Evolutionary conservation across 2,888 invertebrate genomes (phyloP).

Genomic region (Brenthis daphne): DNA sequence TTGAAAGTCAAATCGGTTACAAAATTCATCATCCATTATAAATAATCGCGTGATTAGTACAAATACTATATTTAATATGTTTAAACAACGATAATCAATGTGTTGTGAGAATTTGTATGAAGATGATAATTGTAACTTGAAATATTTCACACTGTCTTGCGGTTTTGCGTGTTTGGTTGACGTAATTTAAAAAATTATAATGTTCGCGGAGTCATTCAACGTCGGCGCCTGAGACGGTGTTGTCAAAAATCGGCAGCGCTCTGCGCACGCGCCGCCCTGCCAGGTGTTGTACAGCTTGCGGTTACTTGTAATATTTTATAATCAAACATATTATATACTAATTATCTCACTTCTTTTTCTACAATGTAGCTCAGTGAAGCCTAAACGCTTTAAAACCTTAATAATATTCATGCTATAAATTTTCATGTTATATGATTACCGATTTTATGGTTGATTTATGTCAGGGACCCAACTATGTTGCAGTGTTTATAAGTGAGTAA

Average conservation of each 20-base stretch:
- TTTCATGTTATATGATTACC: no score
- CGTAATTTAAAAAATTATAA: slow-evolving; percentile 42
- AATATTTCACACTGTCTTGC: slow-evolving; percentile 30
- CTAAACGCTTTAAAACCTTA: no score
- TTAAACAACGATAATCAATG: neutral
- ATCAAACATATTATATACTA: neutral
- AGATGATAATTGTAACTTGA: slow-evolving; percentile 23
- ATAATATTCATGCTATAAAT: no score
- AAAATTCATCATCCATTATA: neutral
- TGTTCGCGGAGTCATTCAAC: slow-evolving; percentile 42
- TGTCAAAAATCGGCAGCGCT: slow-evolving; percentile 50
- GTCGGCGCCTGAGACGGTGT: slow-evolving; percentile 40
- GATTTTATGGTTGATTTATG: slow-evolving; percentile 13
- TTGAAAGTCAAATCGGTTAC: no score
- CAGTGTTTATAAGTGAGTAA: slow-evolving; percentile 37
- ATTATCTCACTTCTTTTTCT: no score
- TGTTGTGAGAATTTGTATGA: neutral
- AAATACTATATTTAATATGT: neutral
- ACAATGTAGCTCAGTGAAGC: no score
- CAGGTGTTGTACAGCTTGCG: slow-evolving; percentile 44
- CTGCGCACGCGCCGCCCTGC: slow-evolving; percentile 42
- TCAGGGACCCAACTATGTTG: slow-evolving; percentile 13
- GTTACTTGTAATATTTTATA: slow-evolving; percentile 21
- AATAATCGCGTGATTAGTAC: neutral
- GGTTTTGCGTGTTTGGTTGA: slow-evolving; percentile 36